These are phyloP conservation scores for Nemotelus pantherinus DNA, from an alignment of 2,888 invertebrate species.

Conservation along the genomic window DNA sequence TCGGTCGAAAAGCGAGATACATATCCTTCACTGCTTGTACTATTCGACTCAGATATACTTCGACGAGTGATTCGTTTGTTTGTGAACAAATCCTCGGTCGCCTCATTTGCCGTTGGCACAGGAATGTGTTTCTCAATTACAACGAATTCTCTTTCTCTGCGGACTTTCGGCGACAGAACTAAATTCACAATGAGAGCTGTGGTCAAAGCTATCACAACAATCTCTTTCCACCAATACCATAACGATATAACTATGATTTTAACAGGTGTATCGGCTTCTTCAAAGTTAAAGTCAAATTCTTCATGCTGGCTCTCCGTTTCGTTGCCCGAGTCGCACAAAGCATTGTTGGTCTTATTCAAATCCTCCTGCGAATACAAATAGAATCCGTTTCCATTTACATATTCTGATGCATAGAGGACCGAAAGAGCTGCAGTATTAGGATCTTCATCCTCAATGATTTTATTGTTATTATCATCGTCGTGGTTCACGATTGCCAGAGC, in stretches of 20 bases:
- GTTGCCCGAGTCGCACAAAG: slow-evolving; percentile 59
- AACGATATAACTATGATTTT: slow-evolving; percentile 78
- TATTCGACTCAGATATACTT: slow-evolving; percentile 59
- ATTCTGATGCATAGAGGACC: slow-evolving; percentile 77
- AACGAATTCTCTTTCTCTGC: slow-evolving; percentile 59
- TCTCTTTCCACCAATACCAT: slow-evolving; percentile 88
- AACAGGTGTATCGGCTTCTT: slow-evolving; percentile 71
- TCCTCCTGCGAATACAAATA: slow-evolving; percentile 75
- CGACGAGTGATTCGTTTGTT: slow-evolving; percentile 50
- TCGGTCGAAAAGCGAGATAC: slow-evolving; percentile 81
- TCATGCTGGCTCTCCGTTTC: background rate
- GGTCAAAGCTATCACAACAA: slow-evolving; percentile 77
- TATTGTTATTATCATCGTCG: slow-evolving; percentile 37
- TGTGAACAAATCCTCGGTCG: slow-evolving; percentile 60
- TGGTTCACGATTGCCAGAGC: slow-evolving; percentile 56
- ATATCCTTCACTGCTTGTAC: slow-evolving; percentile 58
- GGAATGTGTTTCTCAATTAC: slow-evolving; percentile 64
- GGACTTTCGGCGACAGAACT: slow-evolving; percentile 68
- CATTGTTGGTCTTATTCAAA: slow-evolving; percentile 66
- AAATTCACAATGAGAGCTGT: slow-evolving; percentile 77
- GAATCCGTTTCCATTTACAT: slow-evolving; percentile 81
- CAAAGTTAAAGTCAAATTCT: slow-evolving; percentile 57
- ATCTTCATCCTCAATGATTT: slow-evolving; percentile 58
- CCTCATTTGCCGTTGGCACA: slow-evolving; percentile 62
- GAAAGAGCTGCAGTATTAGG: slow-evolving; percentile 74